Evolutionary conservation across 2,797 vertebrate genomes (phyloP), one percentile per base, ranked within the genome.

Genomic region (Cuniculus paca): DNA sequence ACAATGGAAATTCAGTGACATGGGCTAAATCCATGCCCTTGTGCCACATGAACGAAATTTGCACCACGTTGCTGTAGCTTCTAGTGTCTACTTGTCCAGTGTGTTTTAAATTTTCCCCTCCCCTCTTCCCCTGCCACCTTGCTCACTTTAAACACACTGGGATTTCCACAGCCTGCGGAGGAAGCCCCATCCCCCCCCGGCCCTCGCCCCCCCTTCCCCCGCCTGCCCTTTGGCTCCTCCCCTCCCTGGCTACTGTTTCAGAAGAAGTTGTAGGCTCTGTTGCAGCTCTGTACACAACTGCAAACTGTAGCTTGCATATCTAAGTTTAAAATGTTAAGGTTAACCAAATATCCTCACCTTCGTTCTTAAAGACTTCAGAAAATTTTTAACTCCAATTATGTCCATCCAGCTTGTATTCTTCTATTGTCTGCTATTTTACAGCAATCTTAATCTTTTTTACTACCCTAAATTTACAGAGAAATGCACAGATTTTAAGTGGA

Each of bases 201-300:
- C 3, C 52, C 52, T 50, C 52, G 16, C 1, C 6, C 11, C 14
- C 12, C 14, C 13, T 24, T 34, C 24, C 45, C 31, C 36, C 13
- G 0, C 14, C 17, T 13, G 2, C 1, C 26, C 22, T 14, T 7
- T 13, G 26, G 26, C n/a, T 48, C 22, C 16, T 5, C 60, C 52
- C 14, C 45, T 24, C 5, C 34, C 16, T 1, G 0, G 5, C 6
- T 45, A 1, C 24, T 28, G n/a, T 36, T 56, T 45, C 26, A 22
- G 45, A 77, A 79, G 10, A 31, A 48, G 72, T 31, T 3, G 2
- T 0, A 6, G 1, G 42, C 6, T 87, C 20, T 31, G 2, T 11
- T 42, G 50, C 17, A 36, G 2, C 42, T 74, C 39, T 77, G 82
- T 58, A 26, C 74, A n/a, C 1, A 28, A 20, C 75, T 45, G 39